phyloP scores from a whole-genome alignment of 2,888 invertebrate species.

The Autographa gamma region DNA sequence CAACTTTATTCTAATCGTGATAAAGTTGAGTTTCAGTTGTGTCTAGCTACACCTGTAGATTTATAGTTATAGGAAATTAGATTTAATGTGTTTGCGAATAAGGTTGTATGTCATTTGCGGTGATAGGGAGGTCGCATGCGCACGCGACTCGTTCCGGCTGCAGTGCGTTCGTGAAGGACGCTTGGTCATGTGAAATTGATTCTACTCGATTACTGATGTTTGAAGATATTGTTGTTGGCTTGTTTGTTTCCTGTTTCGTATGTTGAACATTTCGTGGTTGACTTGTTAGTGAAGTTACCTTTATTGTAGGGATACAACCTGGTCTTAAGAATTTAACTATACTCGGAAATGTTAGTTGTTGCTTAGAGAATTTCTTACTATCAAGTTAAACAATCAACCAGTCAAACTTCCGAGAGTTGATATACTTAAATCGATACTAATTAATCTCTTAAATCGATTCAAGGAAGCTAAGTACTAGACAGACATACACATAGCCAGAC shows the following conservation, averaged over 20 bases:
- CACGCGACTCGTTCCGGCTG: constrained; percentile 78
- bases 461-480: too few species aligned
- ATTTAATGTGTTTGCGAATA: constrained; percentile 33
- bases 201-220: constrained; percentile 60
- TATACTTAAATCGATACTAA: too few species aligned
- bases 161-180: constrained; percentile 71
- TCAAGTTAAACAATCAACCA: too few species aligned
- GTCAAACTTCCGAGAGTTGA: too few species aligned
- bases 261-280: neutral
- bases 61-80: constrained; percentile 28
- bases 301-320: too few species aligned
- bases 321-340: too few species aligned
- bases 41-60: constrained; percentile 3
- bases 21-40: constrained; percentile 21
- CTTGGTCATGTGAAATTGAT: constrained; percentile 75
- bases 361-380: too few species aligned
- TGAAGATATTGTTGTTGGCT: constrained; percentile 46
- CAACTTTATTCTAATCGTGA: neutral
- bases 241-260: constrained; percentile 18
- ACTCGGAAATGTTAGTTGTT: too few species aligned
- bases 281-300: neutral
- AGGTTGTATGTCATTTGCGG: constrained; percentile 36
- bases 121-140: constrained; percentile 53
- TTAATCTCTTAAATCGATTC: too few species aligned
- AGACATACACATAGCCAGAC: too few species aligned